Base-by-base conservation (phyloP, 2,113 vertebrate genomes). In the Pelecanoides urinatrix region DNA sequence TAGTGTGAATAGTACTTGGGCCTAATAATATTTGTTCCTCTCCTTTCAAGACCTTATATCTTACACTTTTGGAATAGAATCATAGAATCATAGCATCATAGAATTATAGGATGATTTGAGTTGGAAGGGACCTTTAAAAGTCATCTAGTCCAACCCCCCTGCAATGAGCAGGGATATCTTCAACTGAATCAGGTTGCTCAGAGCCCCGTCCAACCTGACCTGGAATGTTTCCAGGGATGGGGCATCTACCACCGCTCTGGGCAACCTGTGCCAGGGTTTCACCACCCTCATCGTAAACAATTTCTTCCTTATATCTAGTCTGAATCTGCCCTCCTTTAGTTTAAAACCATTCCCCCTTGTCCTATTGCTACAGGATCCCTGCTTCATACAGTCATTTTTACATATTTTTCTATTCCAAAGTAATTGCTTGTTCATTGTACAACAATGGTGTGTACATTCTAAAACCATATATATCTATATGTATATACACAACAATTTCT, bases 271-370 rank as follows among this genome's bases (percentile, higher is more conserved):
- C 4, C 11, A 16, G 6, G 2, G 29, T 3, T 2, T 42, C n/a
- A 63, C 16, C 18, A 36, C 2, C 4, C 29, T 47, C 6, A 29
- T 6, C 0, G 5, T 12, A 8, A 40, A 75, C 55, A 6, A 7
- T 10, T 10, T 75, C 38, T 70, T 79, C 34, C 44, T 70, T 53
- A 10, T 13, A 16, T 19, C 6, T 80, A n/a, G 8, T n/a, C 15
- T 49, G 19, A 45, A 12, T 53, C 22, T 63, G 1, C 29, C 8
- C 30, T 67, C 9, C 16, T 58, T 68, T 25, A 81, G 9, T 68
- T 58, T 58, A 38, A 81, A 56, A 32, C 21, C 42, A 47, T 47
- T 10, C 9, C 4, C 19, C 14, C 23, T 52, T 44, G 25, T 36
- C 25, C 30, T 70, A 4, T 17, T 27, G 76, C 30, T 59, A 44